Conservation (phyloP, 92 coral and sea anemone genomes). For the Bergia puertoricense region DNA sequence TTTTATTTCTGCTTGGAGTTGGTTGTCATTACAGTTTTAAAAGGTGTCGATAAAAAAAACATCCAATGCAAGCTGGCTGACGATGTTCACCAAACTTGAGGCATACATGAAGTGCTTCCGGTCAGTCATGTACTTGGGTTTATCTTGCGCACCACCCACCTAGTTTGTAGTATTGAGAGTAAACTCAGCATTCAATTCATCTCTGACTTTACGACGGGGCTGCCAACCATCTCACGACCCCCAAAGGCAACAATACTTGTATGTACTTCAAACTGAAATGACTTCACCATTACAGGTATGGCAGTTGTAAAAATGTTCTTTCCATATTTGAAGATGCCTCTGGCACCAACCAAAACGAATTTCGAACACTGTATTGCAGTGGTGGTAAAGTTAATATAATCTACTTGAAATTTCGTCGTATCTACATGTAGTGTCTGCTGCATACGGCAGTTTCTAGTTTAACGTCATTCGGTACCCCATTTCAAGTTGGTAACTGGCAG, state of each 20-base stretch:
- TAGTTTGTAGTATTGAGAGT: conserved; percentile 19
- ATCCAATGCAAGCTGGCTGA: not conserved
- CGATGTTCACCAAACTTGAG: conserved; percentile 4
- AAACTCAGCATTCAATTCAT: not conserved
- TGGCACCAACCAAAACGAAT: not conserved
- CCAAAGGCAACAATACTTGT: not conserved
- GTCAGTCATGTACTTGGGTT: not conserved
- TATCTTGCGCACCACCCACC: conserved; percentile 10
- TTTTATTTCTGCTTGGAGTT: not conserved
- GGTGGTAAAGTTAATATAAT: not conserved
- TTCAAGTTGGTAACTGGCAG: not conserved
- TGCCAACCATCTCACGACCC: too few species aligned
- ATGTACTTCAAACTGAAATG: not conserved
- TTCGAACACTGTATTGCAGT: not conserved
- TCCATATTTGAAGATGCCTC: not conserved
- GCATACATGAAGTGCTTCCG: not conserved
- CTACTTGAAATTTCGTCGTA: not conserved
- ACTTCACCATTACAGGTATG: not conserved
- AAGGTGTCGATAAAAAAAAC: not conserved
- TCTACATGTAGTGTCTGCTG: not conserved
- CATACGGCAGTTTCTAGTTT: not conserved
- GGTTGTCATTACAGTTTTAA: too few species aligned
- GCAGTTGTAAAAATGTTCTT: not conserved
- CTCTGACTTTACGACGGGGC: not conserved
- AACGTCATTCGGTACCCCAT: not conserved